Evolutionary conservation across 23 tunicate genomes (phyloP).

Genomic region (Trididemnum clinides): DNA sequence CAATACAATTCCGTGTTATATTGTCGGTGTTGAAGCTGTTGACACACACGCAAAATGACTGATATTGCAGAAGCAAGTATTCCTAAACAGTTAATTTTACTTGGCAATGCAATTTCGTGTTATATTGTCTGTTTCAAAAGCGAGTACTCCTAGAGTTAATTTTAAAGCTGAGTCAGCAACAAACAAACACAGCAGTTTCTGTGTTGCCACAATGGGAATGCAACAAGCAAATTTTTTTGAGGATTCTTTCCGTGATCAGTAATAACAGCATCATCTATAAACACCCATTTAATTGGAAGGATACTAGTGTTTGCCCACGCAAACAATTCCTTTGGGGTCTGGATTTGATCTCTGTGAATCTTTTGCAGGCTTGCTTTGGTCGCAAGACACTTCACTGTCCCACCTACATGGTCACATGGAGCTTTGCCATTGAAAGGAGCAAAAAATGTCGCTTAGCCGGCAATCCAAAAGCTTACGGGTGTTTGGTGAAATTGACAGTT

Average conservation of each 20-base stretch:
- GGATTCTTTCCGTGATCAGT: neutral
- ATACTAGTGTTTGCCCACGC: neutral
- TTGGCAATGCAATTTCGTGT: no score
- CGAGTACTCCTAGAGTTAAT: neutral
- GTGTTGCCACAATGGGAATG: slow-evolving; percentile 1
- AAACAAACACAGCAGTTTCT: neutral
- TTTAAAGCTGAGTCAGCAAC: neutral
- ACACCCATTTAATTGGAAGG: neutral
- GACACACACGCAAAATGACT: no score
- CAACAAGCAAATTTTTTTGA: neutral
- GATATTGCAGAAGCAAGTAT: no score
- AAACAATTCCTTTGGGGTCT: neutral
- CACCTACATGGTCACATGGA: neutral
- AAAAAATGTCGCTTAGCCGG: neutral
- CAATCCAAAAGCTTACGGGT: neutral
- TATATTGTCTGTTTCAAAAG: no score
- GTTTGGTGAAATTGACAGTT: neutral
- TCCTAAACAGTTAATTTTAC: no score
- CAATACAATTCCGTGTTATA: neutral
- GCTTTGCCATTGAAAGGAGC: neutral
- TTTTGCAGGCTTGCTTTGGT: neutral
- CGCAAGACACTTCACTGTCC: neutral
- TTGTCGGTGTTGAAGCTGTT: neutral
- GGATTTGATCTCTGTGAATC: neutral
- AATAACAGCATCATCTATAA: neutral